Evolutionary conservation across 2,113 vertebrate genomes (phyloP).

Genomic region (Willisornis vidua): DNA sequence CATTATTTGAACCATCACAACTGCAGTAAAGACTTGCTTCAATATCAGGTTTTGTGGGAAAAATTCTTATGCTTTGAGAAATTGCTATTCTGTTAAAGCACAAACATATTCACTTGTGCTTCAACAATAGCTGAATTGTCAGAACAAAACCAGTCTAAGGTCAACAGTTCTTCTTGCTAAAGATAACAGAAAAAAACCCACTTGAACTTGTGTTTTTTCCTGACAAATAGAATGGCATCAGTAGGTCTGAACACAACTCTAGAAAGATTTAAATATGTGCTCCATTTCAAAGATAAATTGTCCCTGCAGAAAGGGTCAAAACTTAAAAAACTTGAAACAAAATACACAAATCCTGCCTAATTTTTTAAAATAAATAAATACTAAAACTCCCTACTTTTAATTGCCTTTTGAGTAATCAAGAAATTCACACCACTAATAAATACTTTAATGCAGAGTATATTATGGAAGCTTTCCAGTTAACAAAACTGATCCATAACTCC

Average conservation of each 20-base stretch:
- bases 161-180: background rate
- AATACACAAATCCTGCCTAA: background rate
- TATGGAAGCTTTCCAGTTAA: background rate
- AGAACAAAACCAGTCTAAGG: background rate
- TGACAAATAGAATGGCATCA: background rate
- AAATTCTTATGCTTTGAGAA: background rate
- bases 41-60: background rate
- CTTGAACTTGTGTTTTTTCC: background rate
- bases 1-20: background rate
- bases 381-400: fast-evolving
- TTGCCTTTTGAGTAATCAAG: background rate
- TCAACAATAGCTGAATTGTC: background rate
- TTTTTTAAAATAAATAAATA: background rate
- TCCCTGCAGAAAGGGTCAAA: background rate
- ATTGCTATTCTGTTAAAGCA: background rate
- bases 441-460: background rate
- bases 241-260: background rate
- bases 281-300: background rate
- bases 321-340: background rate
- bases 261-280: background rate
- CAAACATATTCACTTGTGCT: background rate
- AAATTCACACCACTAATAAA: background rate
- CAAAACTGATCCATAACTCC: background rate
- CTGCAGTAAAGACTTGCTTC: background rate
- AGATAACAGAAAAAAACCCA: background rate